Evolutionary conservation across 2,113 vertebrate species (phyloP), one percentile per base, ranked within the genome.

Genomic region (Bujurquina vittata): DNA sequence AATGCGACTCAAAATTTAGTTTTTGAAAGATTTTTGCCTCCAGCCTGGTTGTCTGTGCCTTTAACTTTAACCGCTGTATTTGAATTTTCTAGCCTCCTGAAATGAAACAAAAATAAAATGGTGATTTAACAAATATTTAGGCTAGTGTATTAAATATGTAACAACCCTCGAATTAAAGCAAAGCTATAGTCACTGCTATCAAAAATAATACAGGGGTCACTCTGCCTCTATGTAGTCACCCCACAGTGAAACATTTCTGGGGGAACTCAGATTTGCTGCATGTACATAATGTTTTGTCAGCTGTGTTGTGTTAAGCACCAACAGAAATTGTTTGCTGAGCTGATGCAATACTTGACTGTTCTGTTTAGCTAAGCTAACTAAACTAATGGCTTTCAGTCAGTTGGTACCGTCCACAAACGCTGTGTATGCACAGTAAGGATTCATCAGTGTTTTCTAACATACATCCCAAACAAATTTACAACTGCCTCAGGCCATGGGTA

Each of bases 171-270:
- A 2, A 75, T 40, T 18, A 75, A 23, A 57, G 20, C 3, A 22
- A 0, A 0, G 29, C n/a, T 23, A 17, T 11, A 9, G 23, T 43
- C 35, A 67, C 1, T 0, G 29, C 4, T 31, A 31, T 31, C 29
- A 3, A 31, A 31, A 43, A 40, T 5, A 35, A 26, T 1, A 37
- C 35, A 8, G 1, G 5, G 18, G 73, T n/a, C 18, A n/a, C 10
- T 31, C 46, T 43, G 14, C 58, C 26, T 33, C 4, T 10, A 0
- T 10, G 2, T 40, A 29, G 35, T 29, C 22, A 8, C 2, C 5
- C 63, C 26, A 26, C 55, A 56, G 35, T 4, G 1, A 57, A 57
- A 57, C 40, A 29, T 1, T 12, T 69, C 22, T 69, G 63, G 5
- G 40, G 9, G 9, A 0, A n/a, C 17, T 67, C 63, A 67, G 63